These are phyloP conservation scores for Tiphia femorata DNA, from an alignment of 2,888 invertebrate species.

Conservation along the genomic window DNA sequence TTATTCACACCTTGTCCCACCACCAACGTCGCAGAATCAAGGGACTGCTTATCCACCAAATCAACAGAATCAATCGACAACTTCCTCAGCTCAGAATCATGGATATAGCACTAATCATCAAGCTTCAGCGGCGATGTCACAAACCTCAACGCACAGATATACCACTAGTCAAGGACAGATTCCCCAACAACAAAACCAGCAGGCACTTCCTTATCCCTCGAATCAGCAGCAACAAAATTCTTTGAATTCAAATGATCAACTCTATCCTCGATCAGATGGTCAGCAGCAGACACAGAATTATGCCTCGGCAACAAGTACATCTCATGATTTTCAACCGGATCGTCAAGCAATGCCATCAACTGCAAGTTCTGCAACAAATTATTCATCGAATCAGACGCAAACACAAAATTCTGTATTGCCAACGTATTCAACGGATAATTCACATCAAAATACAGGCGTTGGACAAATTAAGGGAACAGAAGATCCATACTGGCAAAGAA, in stretches of 20 bases:
- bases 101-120: slow-evolving; percentile 44
- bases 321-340: slow-evolving; percentile 52
- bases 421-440: slow-evolving; percentile 45
- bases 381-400: slow-evolving; percentile 41
- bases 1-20: slow-evolving; percentile 45
- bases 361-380: slow-evolving; percentile 45
- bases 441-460: slow-evolving; percentile 44
- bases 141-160: slow-evolving; percentile 36
- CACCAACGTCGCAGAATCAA: slow-evolving; percentile 34
- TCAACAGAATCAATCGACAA: slow-evolving; percentile 30
- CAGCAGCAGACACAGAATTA: slow-evolving; percentile 54
- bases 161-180: slow-evolving; percentile 33
- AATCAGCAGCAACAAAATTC: slow-evolving; percentile 39
- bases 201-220: slow-evolving; percentile 39
- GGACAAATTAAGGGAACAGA: slow-evolving; percentile 54
- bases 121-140: slow-evolving; percentile 28
- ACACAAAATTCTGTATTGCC: slow-evolving; percentile 38
- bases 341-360: slow-evolving; percentile 41
- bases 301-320: slow-evolving; percentile 30
- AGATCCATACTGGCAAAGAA: slow-evolving; percentile 65
- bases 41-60: slow-evolving; percentile 26
- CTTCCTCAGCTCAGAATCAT: slow-evolving; percentile 29
- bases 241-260: slow-evolving; percentile 47
- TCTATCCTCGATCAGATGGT: slow-evolving; percentile 48
- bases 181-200: slow-evolving; percentile 28